Conservation (phyloP, 2,797 vertebrate genomes). For the Phoebastria nigripes region DNA sequence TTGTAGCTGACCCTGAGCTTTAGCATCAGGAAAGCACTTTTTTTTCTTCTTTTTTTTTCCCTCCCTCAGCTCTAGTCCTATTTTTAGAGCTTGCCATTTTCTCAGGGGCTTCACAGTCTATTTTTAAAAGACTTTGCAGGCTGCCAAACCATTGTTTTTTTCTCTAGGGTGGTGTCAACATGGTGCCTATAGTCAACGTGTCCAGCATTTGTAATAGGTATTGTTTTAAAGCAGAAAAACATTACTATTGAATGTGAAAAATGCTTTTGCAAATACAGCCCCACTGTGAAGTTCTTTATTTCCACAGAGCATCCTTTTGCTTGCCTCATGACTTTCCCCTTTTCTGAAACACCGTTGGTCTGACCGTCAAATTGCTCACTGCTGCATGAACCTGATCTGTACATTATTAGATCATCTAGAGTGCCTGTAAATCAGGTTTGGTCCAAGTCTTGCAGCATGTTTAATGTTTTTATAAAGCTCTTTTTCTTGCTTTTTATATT, state of each 20-base stretch:
- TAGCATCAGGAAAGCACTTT: background rate
- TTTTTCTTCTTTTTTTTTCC: rapidly evolving
- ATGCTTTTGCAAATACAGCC: background rate
- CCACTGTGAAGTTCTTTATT: background rate
- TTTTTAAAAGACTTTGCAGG: conserved; percentile 72
- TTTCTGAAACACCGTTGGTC: conserved; percentile 12
- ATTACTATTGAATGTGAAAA: background rate
- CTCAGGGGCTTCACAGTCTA: conserved; percentile 77
- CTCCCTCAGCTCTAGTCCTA: conserved; percentile 51
- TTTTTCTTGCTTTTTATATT: background rate
- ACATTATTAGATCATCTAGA: conserved; percentile 52
- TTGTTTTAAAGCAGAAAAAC: background rate
- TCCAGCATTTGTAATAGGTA: background rate
- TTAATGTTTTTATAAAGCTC: background rate
- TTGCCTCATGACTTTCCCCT: conserved; percentile 9
- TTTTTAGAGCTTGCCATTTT: conserved; percentile 76
- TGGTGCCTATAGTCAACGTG: background rate
- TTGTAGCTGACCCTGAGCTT: conserved; percentile 33
- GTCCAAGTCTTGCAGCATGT: background rate
- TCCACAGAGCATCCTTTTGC: background rate
- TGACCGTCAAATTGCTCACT: conserved; percentile 1
- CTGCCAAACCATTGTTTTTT: conserved; percentile 63
- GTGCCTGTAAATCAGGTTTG: conserved; percentile 29
- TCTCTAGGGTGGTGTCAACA: background rate
- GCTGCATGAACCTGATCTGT: conserved; percentile 57